A percentile compares a stretch with the other conserved stretches of the same genome.
Evolutionary conservation across 2,113 vertebrate genomes (phyloP).

Genomic region (Chaetorhynchus papuensis): DNA sequence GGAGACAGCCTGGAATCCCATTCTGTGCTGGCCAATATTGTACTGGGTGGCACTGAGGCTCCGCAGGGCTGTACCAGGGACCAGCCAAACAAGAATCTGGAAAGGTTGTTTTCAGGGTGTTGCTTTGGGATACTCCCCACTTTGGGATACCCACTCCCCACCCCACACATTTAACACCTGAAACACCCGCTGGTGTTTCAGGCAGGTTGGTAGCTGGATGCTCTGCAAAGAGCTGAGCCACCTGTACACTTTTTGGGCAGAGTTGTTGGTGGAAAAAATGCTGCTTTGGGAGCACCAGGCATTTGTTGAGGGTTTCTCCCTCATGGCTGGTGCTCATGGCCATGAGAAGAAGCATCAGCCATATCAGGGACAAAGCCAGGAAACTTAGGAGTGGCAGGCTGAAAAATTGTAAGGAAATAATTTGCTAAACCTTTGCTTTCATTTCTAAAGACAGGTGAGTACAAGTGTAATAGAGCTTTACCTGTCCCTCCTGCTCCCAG

Average conservation of each 20-base stretch:
- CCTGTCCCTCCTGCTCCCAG: neutral
- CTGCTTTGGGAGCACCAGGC: neutral
- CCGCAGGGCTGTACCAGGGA: neutral
- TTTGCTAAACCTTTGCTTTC: neutral
- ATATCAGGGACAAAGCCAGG: neutral
- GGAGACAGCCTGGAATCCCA: neutral
- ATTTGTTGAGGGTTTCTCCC: neutral
- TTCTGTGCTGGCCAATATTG: neutral
- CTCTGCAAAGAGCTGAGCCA: neutral
- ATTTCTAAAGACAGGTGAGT: neutral
- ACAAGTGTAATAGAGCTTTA: neutral
- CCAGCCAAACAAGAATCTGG: neutral
- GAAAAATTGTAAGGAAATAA: neutral
- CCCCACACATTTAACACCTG: neutral
- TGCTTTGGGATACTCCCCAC: neutral
- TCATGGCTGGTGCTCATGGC: neutral
- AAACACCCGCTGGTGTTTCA: neutral
- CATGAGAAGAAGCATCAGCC: neutral
- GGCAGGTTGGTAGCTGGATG: neutral
- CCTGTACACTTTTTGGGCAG: neutral
- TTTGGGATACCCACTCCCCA: neutral
- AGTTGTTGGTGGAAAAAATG: neutral
- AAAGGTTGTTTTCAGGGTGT: neutral
- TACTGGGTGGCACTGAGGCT: neutral
- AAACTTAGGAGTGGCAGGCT: neutral